These are phyloP conservation scores for Hycleus cichorii DNA, from an alignment of 1,140 invertebrate species.

Conservation along the genomic window DNA sequence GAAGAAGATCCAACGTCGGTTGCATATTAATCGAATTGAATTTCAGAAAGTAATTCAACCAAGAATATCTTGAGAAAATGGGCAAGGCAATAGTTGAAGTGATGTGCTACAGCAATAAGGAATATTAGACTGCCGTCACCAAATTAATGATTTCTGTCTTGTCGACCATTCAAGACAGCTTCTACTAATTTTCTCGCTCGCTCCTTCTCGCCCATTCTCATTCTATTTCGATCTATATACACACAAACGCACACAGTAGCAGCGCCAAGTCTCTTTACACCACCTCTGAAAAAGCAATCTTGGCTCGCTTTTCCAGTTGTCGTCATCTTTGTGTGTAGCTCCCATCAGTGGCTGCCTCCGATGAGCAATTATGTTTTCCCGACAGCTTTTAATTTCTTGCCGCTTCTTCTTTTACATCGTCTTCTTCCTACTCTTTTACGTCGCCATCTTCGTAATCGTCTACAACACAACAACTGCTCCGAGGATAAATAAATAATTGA, in stretches of 20 bases:
- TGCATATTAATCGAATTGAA: constrained; percentile 17
- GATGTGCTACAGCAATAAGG: constrained; percentile 1
- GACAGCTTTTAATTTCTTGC: constrained; percentile 29
- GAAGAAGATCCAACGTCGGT: neutral
- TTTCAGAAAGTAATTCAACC: constrained; percentile 10
- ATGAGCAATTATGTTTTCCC: constrained; percentile 30
- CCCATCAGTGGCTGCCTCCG: constrained; percentile 21
- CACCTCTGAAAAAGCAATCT: constrained; percentile 5
- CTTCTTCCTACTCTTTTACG: too few species aligned
- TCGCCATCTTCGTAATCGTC: too few species aligned
- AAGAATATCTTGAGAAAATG: neutral
- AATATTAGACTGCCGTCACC: constrained; percentile 24
- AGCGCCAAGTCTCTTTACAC: too few species aligned
- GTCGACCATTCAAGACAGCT: constrained; percentile 18
- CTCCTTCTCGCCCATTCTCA: neutral
- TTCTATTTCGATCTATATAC: too few species aligned
- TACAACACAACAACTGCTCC: constrained; percentile 13
- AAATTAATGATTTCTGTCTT: constrained; percentile 28
- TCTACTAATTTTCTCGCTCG: constrained; percentile 15
- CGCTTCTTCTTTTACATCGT: neutral
- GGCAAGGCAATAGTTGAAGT: too few species aligned
- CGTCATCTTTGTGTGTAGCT: constrained; percentile 19
- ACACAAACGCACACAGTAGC: too few species aligned
- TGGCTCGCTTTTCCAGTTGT: constrained; percentile 16
- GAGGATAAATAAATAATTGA: constrained; percentile 28